Conservation (phyloP, 2,888 invertebrate species). For the Sycophila texana region DNA sequence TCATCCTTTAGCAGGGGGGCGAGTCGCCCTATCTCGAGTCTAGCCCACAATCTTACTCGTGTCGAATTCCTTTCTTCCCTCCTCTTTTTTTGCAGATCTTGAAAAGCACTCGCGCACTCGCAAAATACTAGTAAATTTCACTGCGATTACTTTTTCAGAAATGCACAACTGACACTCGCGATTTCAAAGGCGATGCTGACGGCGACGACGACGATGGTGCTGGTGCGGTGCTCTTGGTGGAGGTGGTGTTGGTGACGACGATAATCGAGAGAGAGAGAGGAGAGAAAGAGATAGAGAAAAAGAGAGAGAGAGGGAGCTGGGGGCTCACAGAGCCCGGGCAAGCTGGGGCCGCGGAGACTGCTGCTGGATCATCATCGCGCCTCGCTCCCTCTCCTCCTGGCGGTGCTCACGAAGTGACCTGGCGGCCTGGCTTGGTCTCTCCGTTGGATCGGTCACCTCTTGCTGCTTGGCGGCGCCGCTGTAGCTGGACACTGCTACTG, state of each 20-base stretch:
- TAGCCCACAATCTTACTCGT: conserved; percentile 40
- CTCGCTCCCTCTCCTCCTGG: neutral
- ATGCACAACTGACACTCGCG: conserved; percentile 1
- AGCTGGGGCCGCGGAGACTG: conserved; percentile 12
- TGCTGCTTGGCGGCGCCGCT: too few species aligned
- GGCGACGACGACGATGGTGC: too few species aligned
- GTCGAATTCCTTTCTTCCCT: neutral
- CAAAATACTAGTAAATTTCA: neutral
- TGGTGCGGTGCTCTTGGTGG: too few species aligned
- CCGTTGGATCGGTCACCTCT: too few species aligned
- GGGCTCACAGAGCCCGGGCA: conserved; percentile 48
- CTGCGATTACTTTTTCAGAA: neutral
- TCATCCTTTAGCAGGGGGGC: conserved; percentile 78
- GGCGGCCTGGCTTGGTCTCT: too few species aligned
- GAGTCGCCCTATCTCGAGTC: conserved; percentile 5
- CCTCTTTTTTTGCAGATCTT: too few species aligned
- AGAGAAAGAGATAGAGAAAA: conserved; percentile 48
- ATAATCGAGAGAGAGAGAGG: conserved; percentile 26
- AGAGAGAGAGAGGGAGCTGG: conserved; percentile 56
- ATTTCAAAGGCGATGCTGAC: too few species aligned
- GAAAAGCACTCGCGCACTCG: conserved; percentile 1
- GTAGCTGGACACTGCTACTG: too few species aligned
- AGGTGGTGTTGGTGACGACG: neutral
- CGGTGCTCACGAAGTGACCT: neutral
- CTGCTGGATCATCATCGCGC: neutral